phyloP scores from a whole-genome alignment of 2,888 invertebrate species.

The Hypsopygia costalis region DNA sequence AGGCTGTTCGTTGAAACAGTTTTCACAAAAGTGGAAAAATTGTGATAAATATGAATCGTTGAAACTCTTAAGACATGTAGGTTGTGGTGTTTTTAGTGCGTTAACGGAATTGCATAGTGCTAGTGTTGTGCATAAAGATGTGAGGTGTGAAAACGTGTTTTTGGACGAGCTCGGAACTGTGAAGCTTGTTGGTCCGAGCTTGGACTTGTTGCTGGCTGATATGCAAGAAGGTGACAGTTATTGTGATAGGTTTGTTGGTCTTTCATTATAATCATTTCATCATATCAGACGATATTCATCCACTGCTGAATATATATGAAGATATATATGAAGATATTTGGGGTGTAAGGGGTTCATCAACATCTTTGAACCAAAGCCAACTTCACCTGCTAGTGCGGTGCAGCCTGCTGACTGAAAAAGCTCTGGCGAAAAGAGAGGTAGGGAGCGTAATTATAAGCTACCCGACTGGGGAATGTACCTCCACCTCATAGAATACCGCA shows the following conservation, averaged over 20 bases:
- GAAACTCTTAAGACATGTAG: slow-evolving; percentile 82
- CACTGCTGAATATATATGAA: no score
- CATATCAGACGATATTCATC: no score
- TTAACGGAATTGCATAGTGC: slow-evolving; percentile 89
- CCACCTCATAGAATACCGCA: no score
- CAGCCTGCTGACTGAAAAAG: no score
- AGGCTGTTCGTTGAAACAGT: slow-evolving; percentile 57
- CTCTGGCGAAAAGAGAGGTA: no score
- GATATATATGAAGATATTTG: no score
- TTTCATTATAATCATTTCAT: no score
- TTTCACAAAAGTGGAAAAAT: slow-evolving; percentile 40
- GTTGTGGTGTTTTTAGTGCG: slow-evolving; percentile 86
- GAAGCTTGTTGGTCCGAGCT: slow-evolving; percentile 84
- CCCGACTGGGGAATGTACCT: no score
- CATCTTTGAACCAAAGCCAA: no score
- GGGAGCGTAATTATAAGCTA: no score
- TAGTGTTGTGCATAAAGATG: slow-evolving; percentile 90
- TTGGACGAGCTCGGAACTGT: slow-evolving; percentile 83
- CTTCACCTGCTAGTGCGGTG: no score
- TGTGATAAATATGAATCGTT: slow-evolving; percentile 52
- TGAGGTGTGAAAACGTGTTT: slow-evolving; percentile 87
- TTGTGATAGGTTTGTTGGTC: slow-evolving; percentile 56
- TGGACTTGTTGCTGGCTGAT: slow-evolving; percentile 84
- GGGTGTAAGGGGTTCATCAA: no score
- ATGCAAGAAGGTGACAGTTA: slow-evolving; percentile 60